phyloP scores from a whole-genome alignment of 2,797 vertebrate species.

The Pseudochirops corinnae region DNA sequence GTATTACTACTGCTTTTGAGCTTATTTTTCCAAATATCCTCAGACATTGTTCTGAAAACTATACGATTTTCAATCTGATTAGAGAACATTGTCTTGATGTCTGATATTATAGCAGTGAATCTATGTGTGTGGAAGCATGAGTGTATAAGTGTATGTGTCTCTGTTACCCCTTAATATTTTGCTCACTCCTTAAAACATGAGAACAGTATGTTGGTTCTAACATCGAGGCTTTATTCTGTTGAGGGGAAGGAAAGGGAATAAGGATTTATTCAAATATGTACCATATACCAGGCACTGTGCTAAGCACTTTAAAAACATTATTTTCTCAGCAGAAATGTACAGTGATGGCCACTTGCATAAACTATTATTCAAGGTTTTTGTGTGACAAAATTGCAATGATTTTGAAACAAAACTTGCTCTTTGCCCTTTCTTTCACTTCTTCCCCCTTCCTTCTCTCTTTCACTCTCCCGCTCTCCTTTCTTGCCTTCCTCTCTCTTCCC shows the following conservation, averaged over 20 bases:
- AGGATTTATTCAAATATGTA: neutral
- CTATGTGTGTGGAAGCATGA: neutral
- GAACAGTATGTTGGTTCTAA: neutral
- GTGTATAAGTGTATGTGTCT: neutral
- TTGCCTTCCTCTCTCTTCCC: neutral
- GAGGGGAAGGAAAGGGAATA: neutral
- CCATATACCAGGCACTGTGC: neutral
- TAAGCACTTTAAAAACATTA: neutral
- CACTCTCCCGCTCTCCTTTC: neutral
- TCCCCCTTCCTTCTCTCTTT: neutral
- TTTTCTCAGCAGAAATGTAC: neutral
- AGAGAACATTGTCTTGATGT: neutral
- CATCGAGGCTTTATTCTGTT: neutral
- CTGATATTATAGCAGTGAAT: neutral
- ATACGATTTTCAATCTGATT: neutral
- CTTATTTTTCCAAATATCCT: neutral
- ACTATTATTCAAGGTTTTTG: neutral
- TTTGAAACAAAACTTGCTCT: neutral
- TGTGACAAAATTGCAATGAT: neutral
- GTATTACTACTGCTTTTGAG: neutral
- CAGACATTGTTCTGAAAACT: neutral
- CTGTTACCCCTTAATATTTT: neutral
- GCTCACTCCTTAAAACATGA: neutral
- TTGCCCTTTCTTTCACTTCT: neutral
- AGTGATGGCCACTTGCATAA: neutral